Conservation (phyloP, 64 coral and sea anemone species). For the Pocillopora verrucosa region DNA sequence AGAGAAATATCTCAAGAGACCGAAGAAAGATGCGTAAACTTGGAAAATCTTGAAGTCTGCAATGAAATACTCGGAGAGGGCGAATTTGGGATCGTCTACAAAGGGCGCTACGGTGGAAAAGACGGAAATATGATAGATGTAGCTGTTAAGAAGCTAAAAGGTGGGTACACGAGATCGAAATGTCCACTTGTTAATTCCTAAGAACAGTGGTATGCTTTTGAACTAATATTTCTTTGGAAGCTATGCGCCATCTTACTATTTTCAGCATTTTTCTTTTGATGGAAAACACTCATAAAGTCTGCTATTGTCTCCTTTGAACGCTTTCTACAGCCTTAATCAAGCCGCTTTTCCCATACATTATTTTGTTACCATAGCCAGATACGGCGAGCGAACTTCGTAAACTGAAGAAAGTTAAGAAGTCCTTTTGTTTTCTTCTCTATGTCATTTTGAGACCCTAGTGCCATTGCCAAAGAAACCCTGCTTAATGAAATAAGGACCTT, state of each 20-base stretch:
- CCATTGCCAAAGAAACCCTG: constrained; percentile 19
- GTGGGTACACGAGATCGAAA: not conserved
- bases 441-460: not conserved
- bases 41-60: not conserved
- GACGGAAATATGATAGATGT: not conserved
- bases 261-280: too few species aligned
- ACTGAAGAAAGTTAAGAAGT: too few species aligned
- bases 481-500: constrained; percentile 53
- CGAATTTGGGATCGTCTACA: constrained; percentile 22
- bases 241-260: too few species aligned
- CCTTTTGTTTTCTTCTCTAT: not conserved
- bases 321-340: too few species aligned
- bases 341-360: too few species aligned
- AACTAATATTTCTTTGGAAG: too few species aligned
- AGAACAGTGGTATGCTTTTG: not conserved
- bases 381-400: too few species aligned
- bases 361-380: too few species aligned
- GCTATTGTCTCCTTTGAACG: too few species aligned
- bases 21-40: constrained; percentile 2
- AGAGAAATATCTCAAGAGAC: not conserved
- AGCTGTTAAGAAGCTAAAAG: constrained; percentile 33
- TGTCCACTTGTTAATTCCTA: not conserved
- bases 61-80: constrained; percentile 1
- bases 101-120: not conserved
- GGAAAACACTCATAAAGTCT: too few species aligned